These are phyloP conservation scores for Conops quadrifasciatus DNA, from an alignment of 2,888 invertebrate genomes.

Conservation along the genomic window DNA sequence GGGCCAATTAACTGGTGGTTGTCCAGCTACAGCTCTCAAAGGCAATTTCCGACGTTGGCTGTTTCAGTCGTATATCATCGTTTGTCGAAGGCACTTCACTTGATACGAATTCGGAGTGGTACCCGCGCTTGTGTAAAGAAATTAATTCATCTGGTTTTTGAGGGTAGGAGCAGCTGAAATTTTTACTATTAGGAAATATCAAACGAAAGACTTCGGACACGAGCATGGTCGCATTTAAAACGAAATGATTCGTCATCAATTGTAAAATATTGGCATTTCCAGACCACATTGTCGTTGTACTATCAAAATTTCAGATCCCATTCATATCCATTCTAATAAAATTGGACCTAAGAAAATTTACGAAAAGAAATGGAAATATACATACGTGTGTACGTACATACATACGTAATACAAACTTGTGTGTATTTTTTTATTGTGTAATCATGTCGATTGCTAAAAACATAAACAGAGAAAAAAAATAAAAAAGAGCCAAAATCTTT, in stretches of 20 bases:
- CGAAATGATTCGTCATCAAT: neutral
- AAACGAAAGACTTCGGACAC: conserved; percentile 32
- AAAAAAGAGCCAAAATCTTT: neutral
- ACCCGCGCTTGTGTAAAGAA: conserved; percentile 32
- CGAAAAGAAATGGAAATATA: no score
- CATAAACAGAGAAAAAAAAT: conserved; percentile 9
- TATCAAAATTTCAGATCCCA: neutral
- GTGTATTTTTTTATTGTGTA: conserved; percentile 23
- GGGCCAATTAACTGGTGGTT: no score
- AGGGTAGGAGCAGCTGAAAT: conserved; percentile 34
- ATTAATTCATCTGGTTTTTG: conserved; percentile 41
- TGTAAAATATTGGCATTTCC: neutral
- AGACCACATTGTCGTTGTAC: neutral
- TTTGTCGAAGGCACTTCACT: conserved; percentile 27
- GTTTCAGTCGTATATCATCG: conserved; percentile 27
- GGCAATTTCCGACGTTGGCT: conserved; percentile 1
- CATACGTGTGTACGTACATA: neutral
- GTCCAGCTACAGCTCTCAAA: conserved; percentile 10
- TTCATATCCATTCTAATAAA: neutral
- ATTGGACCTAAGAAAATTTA: neutral
- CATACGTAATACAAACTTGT: neutral
- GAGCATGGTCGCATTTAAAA: neutral
- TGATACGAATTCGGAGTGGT: conserved; percentile 25
- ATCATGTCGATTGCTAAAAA: conserved; percentile 23
- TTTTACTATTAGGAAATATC: conserved; percentile 19